Base-by-base conservation (phyloP, 1,140 invertebrate genomes). In the Drosophila suzukii region DNA sequence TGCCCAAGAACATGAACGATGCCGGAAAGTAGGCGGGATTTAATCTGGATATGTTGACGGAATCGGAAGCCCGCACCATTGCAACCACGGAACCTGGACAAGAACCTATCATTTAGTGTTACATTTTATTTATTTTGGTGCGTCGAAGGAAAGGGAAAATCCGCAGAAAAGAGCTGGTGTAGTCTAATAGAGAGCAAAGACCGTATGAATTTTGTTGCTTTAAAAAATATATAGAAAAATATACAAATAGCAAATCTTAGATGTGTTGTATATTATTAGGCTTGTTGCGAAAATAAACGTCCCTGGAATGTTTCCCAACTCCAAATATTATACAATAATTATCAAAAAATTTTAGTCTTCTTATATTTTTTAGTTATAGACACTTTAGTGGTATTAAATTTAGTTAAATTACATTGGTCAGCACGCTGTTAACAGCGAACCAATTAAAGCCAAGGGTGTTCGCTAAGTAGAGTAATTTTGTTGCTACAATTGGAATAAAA, bases 1-100 rank as follows among this genome's bases (percentile, higher is more conserved):
- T 96, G 32, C 96, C 96, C 12, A 95, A 95, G 76, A 95, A 94
- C 62, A 94, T 96, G 93, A 95, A 95, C 68, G 95, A 95, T 66
- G 95, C 95, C 15, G 96, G 95, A 56, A 94, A 94, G 81, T 94
- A 90, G 91, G 44, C 13, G 20, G n/a, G 13, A 1, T 20, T 1
- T 8, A 15, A 30, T n/a, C 27, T 7, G 41, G 27, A 53, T 12
- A 3, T n/a, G 30, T 43, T 47, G 34, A 47, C 32, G 39, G 41
- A 41, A 32, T 30, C 47, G 24, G 10, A 41, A 6, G 49, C 10
- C 20, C 20, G 30, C 41, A 54, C 32, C 13, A 38, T 54, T 55
- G 62, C 15, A 65, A n/a, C 34, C n/a, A 46, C 24, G 65, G 68
- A 72, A 58, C 24, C 15, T 55, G 51, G 44, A 70, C 41, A 46